Percentiles rank a stretch among this genome's conserved stretches.
phyloP scores from a whole-genome alignment of 64 coral and sea anemone species.

The Platygyra sinensis region DNA sequence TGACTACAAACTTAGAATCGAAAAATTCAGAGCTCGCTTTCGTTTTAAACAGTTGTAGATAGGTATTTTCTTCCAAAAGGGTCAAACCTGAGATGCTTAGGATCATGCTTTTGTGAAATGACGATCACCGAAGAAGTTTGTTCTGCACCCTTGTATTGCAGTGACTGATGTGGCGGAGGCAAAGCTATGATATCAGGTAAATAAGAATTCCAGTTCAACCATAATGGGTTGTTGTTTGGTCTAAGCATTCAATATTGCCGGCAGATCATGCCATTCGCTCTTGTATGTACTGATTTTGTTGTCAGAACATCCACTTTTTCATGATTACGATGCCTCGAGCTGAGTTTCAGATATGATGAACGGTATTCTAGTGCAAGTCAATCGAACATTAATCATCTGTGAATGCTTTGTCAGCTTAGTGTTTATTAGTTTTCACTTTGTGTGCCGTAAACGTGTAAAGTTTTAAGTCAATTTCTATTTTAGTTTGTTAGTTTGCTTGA shows the following conservation, averaged over 20 bases:
- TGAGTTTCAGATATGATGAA: constrained; percentile 14
- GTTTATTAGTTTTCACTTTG: constrained; percentile 59
- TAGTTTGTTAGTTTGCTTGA: constrained; percentile 41
- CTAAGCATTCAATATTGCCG: not conserved
- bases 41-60: not conserved
- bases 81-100: not conserved
- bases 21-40: not conserved
- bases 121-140: not conserved
- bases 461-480: constrained; percentile 39
- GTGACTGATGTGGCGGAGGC: constrained; percentile 6
- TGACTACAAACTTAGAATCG: constrained; percentile 1
- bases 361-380: constrained; percentile 12
- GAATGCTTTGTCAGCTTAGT: constrained; percentile 59
- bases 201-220: constrained; percentile 25
- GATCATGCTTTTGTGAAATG: not conserved
- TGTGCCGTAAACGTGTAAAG: constrained; percentile 44
- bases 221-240: constrained; percentile 48
- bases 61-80: not conserved
- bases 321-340: not conserved
- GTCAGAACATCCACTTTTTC: not conserved
- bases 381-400: constrained; percentile 48
- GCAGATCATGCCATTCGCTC: not conserved
- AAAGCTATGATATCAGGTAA: constrained; percentile 34
- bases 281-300: not conserved
- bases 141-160: not conserved